Percentiles rank a stretch among this genome's conserved stretches.
These are phyloP conservation scores for Gallinago nigripennis DNA, from an alignment of 2,797 vertebrate species.

Conservation along the genomic window DNA sequence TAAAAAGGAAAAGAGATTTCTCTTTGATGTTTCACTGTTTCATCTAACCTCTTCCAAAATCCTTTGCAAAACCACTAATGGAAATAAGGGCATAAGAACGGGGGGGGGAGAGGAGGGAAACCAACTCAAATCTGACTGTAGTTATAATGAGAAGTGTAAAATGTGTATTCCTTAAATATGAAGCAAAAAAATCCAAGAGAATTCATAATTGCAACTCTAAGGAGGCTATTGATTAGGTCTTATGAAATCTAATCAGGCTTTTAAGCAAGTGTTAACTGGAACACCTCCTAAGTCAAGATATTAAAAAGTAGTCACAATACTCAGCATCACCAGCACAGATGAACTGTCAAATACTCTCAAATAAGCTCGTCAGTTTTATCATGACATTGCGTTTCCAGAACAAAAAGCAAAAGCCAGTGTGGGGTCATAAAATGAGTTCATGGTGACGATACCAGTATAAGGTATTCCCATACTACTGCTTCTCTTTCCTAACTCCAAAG, in stretches of 20 bases:
- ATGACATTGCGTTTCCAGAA: background rate
- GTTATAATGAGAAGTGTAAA: background rate
- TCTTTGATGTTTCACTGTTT: background rate
- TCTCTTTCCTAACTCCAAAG: background rate
- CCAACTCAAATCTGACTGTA: background rate
- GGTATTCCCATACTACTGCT: background rate
- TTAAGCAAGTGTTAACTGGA: background rate
- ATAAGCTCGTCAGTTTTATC: background rate
- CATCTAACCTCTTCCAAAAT: background rate
- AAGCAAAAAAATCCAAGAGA: background rate
- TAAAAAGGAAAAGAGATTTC: background rate
- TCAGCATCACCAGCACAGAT: background rate
- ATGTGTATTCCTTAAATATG: background rate
- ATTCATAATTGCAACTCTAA: background rate
- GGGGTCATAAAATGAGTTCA: background rate
- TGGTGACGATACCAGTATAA: background rate
- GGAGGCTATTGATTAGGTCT: background rate
- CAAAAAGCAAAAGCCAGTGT: background rate
- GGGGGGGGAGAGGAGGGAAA: too few species aligned
- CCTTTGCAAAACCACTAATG: background rate
- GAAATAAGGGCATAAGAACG: background rate
- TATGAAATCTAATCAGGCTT: background rate
- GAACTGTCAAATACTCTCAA: background rate
- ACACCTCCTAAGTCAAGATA: background rate
- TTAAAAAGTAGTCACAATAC: background rate